A percentile compares a stretch with the other conserved stretches of the same genome.
These are phyloP conservation scores for Tinea pellionella DNA, from an alignment of 2,888 invertebrate genomes.

Conservation along the genomic window DNA sequence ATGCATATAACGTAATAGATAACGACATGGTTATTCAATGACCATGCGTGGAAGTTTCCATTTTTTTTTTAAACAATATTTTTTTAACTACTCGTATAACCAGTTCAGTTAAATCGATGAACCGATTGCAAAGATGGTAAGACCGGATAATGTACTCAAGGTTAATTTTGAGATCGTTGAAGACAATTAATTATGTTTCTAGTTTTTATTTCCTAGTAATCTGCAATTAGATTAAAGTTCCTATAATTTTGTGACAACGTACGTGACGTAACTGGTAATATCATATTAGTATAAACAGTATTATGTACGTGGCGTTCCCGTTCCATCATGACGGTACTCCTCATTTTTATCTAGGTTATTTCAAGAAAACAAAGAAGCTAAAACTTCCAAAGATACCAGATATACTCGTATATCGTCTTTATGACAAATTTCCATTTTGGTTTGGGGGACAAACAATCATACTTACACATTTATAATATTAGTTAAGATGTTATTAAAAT, in stretches of 20 bases:
- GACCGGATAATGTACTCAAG: slow-evolving; percentile 11
- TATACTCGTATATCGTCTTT: too few species aligned
- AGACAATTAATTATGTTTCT: not conserved
- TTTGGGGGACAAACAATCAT: too few species aligned
- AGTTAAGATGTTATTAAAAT: too few species aligned
- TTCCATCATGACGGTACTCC: too few species aligned
- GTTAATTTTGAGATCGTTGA: slow-evolving; percentile 4
- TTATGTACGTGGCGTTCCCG: too few species aligned
- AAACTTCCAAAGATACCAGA: too few species aligned
- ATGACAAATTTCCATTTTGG: too few species aligned
- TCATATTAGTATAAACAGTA: too few species aligned
- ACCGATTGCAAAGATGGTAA: slow-evolving; percentile 4
- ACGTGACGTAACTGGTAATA: too few species aligned
- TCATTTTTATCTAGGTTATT: too few species aligned
- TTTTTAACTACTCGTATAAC: not conserved
- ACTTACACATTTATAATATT: too few species aligned
- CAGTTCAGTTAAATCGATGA: not conserved
- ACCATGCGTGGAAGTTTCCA: slow-evolving; percentile 2
- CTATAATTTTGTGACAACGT: not conserved
- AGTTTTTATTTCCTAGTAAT: slow-evolving; percentile 2
- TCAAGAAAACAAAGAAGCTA: too few species aligned
- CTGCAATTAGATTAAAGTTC: not conserved
- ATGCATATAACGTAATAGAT: not conserved
- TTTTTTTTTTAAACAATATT: not conserved
- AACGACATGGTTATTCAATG: slow-evolving; percentile 7